A percentile compares a stretch with the other conserved stretches of the same genome.
phyloP scores from a whole-genome alignment of 2,113 vertebrate species.

The Columba janthina region DNA sequence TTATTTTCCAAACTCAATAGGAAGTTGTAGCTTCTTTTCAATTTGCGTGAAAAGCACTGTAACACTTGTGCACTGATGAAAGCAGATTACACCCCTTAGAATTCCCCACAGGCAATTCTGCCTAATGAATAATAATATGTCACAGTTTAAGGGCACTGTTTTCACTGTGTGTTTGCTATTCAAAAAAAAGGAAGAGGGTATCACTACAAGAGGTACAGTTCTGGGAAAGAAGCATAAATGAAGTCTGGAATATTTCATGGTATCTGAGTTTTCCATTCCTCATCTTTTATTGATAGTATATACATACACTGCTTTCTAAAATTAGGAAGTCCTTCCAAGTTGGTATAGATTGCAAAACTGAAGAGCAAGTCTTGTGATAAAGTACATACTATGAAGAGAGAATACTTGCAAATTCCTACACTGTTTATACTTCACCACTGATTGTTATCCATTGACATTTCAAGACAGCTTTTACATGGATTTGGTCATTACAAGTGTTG shows the following conservation, averaged over 20 bases:
- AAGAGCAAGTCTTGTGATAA: background rate
- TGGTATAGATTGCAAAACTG: background rate
- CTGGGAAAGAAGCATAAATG: background rate
- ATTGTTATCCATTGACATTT: background rate
- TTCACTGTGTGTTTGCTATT: background rate
- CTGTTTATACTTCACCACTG: background rate
- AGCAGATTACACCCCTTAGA: background rate
- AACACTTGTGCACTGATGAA: constrained; percentile 16
- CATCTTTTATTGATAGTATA: background rate
- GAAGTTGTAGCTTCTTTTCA: background rate
- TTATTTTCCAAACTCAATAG: background rate
- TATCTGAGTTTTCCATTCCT: background rate
- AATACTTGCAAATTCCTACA: background rate
- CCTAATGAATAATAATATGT: background rate
- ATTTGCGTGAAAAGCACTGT: background rate
- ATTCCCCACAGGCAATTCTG: background rate
- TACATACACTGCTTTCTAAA: background rate
- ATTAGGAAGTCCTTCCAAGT: background rate
- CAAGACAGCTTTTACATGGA: background rate
- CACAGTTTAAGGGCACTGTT: background rate
- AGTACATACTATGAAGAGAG: background rate
- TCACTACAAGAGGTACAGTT: background rate
- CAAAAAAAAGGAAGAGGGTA: background rate
- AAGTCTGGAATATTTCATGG: background rate
- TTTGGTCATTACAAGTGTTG: background rate